Conservation (phyloP, 2,797 vertebrate species). For the Neoniphon sammara region DNA sequence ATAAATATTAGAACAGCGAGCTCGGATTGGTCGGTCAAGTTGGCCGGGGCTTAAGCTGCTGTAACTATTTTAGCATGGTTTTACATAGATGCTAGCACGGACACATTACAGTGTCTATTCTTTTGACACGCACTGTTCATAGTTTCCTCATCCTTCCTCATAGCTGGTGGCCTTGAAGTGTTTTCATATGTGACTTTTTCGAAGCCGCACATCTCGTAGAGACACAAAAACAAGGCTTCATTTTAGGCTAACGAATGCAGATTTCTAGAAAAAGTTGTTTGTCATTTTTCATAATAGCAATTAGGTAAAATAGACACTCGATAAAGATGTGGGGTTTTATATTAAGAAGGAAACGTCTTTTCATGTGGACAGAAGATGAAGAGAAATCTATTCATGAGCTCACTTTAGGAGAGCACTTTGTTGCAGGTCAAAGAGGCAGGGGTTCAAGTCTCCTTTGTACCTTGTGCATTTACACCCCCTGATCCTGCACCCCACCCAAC, state of each 20-base stretch:
- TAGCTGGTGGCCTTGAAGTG: background rate
- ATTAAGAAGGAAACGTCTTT: background rate
- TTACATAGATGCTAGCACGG: slow-evolving; percentile 2
- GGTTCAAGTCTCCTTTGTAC: no score
- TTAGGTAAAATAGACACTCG: no score
- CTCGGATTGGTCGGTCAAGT: slow-evolving; percentile 35
- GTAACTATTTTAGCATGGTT: slow-evolving; percentile 16
- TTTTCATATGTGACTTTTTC: background rate
- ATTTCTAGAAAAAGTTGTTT: background rate
- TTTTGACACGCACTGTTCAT: background rate
- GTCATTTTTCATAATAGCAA: background rate
- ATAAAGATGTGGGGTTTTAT: no score
- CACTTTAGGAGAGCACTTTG: no score
- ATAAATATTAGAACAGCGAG: slow-evolving; percentile 61
- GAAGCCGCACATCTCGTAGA: background rate
- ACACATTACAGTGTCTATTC: background rate
- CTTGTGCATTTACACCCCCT: no score
- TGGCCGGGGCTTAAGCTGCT: slow-evolving; percentile 46
- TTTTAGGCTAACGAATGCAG: background rate
- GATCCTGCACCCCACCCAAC: no score
- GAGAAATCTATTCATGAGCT: background rate
- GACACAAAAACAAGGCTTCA: background rate
- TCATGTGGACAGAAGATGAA: background rate
- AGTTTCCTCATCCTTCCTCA: background rate
- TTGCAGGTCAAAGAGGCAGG: no score